Base-by-base conservation (phyloP, 2,797 vertebrate species). In the Allobates femoralis region DNA sequence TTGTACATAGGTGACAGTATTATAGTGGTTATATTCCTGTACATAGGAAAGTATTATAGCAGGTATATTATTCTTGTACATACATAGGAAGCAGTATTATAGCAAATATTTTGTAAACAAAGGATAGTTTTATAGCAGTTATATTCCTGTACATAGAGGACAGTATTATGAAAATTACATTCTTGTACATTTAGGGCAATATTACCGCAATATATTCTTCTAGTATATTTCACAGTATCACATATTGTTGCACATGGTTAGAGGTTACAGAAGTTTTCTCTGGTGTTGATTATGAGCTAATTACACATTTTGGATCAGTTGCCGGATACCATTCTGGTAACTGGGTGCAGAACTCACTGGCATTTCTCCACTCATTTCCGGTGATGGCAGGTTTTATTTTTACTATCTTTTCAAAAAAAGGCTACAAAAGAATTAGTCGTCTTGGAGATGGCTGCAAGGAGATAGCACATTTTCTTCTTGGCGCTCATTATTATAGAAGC, bases 401-500 rank as follows among this genome's bases (percentile, higher is more conserved):
- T 21, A 34, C n/a, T 3, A 56, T 78, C 4, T 76, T 12, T 79
- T 55, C 55, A 37, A 23, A 10, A 34, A 37, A 79, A 79, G 11
- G 18, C 30, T 79, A 79, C 32, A 37, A 16, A 60, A 16, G 37
- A 15, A 21, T 74, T 60, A 78, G 75, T 78, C 51, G 37, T 79
- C 5, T 60, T 34, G 14, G 28, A 58, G 30, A 34, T 26, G 30
- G 55, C 19, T 60, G 76, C 15, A 32, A 41, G 30, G 28, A 78
- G 53, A 58, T n/a, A 79, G 53, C 28, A 78, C 51, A 76, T 51
- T 53, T 76, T 76, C 50, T 30, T 55, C 26, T 21, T 1, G 14
- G 18, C 5, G 26, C 30, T 77, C 51, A 78, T 78, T 79, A 58
- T 34, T 79, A 58, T 34, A 78, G 21, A 30, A 56, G 67, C 67